phyloP scores from a whole-genome alignment of 2,113 vertebrate genomes.

The Camelus bactrianus region DNA sequence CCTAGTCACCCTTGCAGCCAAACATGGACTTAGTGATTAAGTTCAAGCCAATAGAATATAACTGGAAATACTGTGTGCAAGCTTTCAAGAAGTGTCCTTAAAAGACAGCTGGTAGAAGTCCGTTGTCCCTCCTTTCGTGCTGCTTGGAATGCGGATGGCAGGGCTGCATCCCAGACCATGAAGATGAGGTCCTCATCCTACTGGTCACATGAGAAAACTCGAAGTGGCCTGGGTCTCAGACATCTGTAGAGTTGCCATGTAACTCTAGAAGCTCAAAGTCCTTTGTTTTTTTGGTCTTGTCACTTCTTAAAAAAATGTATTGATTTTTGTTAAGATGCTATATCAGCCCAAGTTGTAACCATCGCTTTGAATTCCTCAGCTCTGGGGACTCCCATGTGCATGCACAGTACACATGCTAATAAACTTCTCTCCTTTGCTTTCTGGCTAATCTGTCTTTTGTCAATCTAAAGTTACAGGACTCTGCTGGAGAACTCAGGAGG shows the following conservation, averaged over 20 bases:
- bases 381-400: accelerated
- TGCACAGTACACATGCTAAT: background rate
- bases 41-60: background rate
- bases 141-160: background rate
- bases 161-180: background rate
- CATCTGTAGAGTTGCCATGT: background rate
- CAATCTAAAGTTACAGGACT: background rate
- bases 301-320: background rate
- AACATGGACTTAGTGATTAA: background rate
- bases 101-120: background rate
- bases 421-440: background rate
- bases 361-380: background rate
- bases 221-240: background rate
- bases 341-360: background rate
- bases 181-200: background rate
- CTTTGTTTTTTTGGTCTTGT: background rate
- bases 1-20: too few species aligned
- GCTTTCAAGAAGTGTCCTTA: background rate
- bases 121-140: background rate
- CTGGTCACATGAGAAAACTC: background rate
- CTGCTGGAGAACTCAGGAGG: background rate
- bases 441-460: background rate
- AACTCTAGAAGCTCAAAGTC: background rate
- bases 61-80: background rate
- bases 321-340: background rate